Conservation (phyloP, 2,113 vertebrate genomes). For the Phainopepla nitens region DNA sequence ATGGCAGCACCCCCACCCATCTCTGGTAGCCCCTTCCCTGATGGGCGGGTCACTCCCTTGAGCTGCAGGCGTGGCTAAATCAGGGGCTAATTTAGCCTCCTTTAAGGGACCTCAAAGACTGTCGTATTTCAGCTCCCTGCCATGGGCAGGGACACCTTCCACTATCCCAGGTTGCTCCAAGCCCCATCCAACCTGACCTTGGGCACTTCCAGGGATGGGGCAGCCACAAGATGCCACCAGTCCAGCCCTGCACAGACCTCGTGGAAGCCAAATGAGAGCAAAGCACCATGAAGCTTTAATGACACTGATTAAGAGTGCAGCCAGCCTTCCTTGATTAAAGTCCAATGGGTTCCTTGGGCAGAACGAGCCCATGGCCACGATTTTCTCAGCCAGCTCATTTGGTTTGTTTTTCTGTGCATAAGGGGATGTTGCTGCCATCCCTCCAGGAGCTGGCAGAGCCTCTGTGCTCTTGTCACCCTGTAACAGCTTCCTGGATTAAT, state of each 20-base stretch:
- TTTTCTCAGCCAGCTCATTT: not conserved
- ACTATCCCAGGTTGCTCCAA: not conserved
- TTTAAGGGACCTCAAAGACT: not conserved
- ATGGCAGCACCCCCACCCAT: accelerated
- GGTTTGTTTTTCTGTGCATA: conserved; percentile 12
- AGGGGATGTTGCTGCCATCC: not conserved
- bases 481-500: conserved; percentile 67
- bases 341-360: not conserved
- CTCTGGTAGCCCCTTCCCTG: accelerated
- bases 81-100: no score
- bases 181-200: not conserved
- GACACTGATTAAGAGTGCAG: not conserved
- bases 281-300: not conserved
- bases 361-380: not conserved
- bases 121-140: accelerated
- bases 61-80: not conserved
- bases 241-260: not conserved
- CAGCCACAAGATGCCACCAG: not conserved
- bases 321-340: not conserved
- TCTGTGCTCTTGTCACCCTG: conserved; percentile 49
- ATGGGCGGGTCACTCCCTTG: not conserved
- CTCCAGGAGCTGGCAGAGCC: conserved; percentile 41
- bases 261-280: not conserved
- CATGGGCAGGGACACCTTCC: not conserved
- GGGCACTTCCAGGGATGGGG: not conserved